Evolutionary conservation across 2,888 invertebrate species (phyloP).

Genomic region (Bibio marci): DNA sequence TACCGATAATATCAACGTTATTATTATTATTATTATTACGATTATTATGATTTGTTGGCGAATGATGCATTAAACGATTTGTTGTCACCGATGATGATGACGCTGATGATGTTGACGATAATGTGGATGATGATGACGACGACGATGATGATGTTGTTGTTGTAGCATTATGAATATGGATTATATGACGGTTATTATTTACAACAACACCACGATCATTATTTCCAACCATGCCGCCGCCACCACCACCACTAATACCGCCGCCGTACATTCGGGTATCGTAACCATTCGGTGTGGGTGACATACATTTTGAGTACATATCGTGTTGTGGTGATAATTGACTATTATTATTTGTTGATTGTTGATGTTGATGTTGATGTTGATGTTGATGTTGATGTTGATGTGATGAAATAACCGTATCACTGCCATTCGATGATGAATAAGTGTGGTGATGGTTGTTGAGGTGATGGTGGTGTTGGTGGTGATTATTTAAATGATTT

Average conservation of each 20-base stretch:
- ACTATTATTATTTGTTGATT: too few relatives aligned
- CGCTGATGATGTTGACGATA: conserved; percentile 23
- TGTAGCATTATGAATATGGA: conserved; percentile 10
- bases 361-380: too few relatives aligned
- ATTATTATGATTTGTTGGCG: background rate
- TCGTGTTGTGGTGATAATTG: conserved; percentile 63
- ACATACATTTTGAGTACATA: conserved; percentile 71
- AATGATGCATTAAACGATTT: background rate
- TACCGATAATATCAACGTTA: conserved; percentile 2
- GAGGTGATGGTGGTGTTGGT: background rate
- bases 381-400: too few relatives aligned
- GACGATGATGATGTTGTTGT: conserved; percentile 28
- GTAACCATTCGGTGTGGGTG: conserved; percentile 66
- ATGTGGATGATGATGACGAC: conserved; percentile 28
- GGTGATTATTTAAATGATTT: too few relatives aligned
- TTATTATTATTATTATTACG: background rate
- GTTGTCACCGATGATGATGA: conserved; percentile 19
- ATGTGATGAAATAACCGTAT: too few relatives aligned
- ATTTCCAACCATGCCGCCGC: background rate
- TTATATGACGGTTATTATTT: conserved; percentile 11
- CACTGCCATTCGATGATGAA: too few relatives aligned
- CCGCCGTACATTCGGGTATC: conserved; percentile 48
- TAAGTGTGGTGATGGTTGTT: conserved; percentile 30
- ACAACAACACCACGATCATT: conserved; percentile 15
- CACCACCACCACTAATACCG: conserved; percentile 11